Conservation (phyloP, 2,797 vertebrate genomes). For the Spheniscus humboldti region DNA sequence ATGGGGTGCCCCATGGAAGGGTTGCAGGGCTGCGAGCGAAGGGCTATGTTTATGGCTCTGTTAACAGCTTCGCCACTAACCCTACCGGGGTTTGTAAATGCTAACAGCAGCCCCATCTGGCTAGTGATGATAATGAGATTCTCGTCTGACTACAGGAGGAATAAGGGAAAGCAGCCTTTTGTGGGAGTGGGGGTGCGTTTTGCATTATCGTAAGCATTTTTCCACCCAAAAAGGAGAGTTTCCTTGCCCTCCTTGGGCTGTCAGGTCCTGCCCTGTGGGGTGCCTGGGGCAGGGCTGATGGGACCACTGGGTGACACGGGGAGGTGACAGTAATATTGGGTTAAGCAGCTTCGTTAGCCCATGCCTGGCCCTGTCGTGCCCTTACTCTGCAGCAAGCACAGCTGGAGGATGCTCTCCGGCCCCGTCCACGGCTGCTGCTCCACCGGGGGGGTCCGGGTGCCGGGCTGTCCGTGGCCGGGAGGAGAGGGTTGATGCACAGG, state of each 20-base stretch:
- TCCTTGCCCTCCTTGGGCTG: accelerated
- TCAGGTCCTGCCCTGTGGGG: not conserved
- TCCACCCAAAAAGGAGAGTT: not conserved
- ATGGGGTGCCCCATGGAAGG: not conserved
- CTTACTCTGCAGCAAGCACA: not conserved
- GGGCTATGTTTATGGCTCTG: not conserved
- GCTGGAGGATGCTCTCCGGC: not conserved
- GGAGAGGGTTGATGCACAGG: not conserved
- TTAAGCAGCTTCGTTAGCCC: not conserved
- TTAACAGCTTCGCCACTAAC: not conserved
- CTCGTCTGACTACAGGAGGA: not conserved
- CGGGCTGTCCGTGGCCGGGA: accelerated
- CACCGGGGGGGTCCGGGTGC: accelerated
- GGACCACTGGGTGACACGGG: not conserved
- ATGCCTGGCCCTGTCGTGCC: not conserved
- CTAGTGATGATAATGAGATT: not conserved
- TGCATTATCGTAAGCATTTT: not conserved
- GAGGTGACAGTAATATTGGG: not conserved
- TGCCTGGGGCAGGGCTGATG: not conserved
- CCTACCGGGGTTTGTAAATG: not conserved
- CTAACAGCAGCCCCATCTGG: not conserved
- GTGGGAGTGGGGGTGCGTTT: not conserved
- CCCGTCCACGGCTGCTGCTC: accelerated
- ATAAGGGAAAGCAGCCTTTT: not conserved
- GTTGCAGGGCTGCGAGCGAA: not conserved